phyloP scores from a whole-genome alignment of 30 jellyfish, hydroid and myxozoan genomes.

The Aurelia aurita region DNA sequence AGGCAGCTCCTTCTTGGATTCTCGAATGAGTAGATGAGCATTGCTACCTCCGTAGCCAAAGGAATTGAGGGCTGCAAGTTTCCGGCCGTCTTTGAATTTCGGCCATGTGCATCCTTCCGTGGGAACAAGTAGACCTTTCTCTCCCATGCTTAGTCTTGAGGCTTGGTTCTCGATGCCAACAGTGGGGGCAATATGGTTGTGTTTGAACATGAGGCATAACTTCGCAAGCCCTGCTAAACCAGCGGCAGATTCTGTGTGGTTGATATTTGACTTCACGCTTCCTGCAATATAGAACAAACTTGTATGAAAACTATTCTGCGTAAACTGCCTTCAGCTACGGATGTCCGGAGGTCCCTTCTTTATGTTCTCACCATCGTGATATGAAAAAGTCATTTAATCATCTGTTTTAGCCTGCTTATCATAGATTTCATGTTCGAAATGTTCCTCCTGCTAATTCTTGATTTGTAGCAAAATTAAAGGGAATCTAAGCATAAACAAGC shows the following conservation, averaged over 20 bases:
- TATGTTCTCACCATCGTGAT: too few species aligned
- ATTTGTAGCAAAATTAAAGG: too few species aligned
- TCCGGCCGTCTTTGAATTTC: neutral
- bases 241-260: conserved; percentile 81
- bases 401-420: too few species aligned
- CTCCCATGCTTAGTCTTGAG: conserved; percentile 57
- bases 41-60: conserved; percentile 85
- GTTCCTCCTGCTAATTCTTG: too few species aligned
- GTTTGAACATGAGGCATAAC: conserved; percentile 66
- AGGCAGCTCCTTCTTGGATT: conserved; percentile 3
- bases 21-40: conserved; percentile 62
- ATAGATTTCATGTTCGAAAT: too few species aligned
- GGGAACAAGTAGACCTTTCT: conserved; percentile 43
- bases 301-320: neutral
- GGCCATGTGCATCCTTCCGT: conserved; percentile 49
- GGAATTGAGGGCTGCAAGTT: conserved; percentile 70
- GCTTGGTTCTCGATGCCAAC: conserved; percentile 63
- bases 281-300: conserved; percentile 18
- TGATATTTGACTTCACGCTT: conserved; percentile 74
- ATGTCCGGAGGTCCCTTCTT: too few species aligned
- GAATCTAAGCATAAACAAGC: too few species aligned
- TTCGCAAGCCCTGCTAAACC: conserved; percentile 84
- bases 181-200: conserved; percentile 43
- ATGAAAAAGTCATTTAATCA: too few species aligned
- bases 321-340: too few species aligned